Base-by-base conservation (phyloP, 1,140 invertebrate species). In the Oscheius sp. region DNA sequence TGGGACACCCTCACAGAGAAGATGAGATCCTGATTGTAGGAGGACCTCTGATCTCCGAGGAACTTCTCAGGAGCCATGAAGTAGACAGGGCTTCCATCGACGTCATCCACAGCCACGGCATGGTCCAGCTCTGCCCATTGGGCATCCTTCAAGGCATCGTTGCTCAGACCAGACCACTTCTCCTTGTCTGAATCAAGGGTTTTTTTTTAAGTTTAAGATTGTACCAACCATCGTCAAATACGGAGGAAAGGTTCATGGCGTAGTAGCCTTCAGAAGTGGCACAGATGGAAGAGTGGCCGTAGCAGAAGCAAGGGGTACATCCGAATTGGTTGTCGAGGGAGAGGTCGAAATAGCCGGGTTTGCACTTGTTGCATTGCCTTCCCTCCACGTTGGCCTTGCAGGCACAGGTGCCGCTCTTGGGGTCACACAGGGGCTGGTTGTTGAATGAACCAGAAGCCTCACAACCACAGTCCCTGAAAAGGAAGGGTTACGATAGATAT, bases 241-340 rank as follows among this genome's bases (percentile, higher is more conserved):
- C 79, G 26, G 84, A 84, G 13, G 82, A 78, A 38, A 88, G 83
- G 34, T 77, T 84, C 85, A 86, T 79, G 79, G 86, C 89, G 0
- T 91, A 91, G 85, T 94, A 98, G 18, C 93, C 93, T 1, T 88
- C 87, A 0, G 94, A 92, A 0, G 91, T 91, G 70, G 88, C 87
- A 85, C 95, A 99, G 64, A 92, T 90, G 0, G 94, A 94, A 0
- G 94, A 93, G 85, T 98, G 95, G 0, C 95, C 95, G 84, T 93
- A 97, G 85, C 95, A 99, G 88, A 98, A 99, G 84, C 95, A 99
- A 0, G 94, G 92, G 0, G 94, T 93, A 82, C 95, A 98, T n/a
- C 95, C 95, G 82, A 94, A 95, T 77, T 93, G 91, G 84, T 99
- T 96, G 1, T 89, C 89, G n/a, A 88, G 75, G 78, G 93, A 91